phyloP scores from a whole-genome alignment of 2,113 vertebrate species.

The Eleginops maclovinus region DNA sequence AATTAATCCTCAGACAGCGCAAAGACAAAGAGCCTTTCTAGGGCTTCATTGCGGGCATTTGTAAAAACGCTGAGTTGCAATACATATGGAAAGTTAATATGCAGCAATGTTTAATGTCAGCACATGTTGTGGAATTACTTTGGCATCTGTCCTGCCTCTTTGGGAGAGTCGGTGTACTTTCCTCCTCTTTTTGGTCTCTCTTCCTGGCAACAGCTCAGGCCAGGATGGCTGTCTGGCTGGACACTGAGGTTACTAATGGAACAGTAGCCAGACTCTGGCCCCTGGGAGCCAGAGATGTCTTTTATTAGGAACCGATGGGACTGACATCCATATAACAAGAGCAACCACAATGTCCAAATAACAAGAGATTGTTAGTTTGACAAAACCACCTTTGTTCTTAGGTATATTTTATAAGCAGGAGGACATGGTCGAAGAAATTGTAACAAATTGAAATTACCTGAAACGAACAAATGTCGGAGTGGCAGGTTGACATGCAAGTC shows the following conservation, averaged over 20 bases:
- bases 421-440: constrained; percentile 13
- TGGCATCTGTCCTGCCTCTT: constrained; percentile 82
- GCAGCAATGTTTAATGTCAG: constrained; percentile 87
- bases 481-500: background rate
- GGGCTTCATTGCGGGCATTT: constrained; percentile 76
- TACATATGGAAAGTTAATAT: constrained; percentile 86
- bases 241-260: constrained; percentile 71
- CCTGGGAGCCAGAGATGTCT: constrained; percentile 65
- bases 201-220: constrained; percentile 71
- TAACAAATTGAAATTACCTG: constrained; percentile 15
- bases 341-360: constrained; percentile 57
- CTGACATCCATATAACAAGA: constrained; percentile 41
- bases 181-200: constrained; percentile 69
- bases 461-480: constrained; percentile 7
- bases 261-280: constrained; percentile 74
- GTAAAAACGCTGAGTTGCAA: constrained; percentile 83
- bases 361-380: constrained; percentile 32
- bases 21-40: constrained; percentile 85
- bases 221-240: constrained; percentile 69
- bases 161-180: constrained; percentile 79
- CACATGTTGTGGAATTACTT: constrained; percentile 86
- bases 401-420: constrained; percentile 32
- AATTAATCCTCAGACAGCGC: constrained; percentile 82
- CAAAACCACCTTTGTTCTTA: constrained; percentile 50
- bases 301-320: constrained; percentile 66